phyloP scores from a whole-genome alignment of 2,888 invertebrate genomes.

The Chaetoderma sp. region DNA sequence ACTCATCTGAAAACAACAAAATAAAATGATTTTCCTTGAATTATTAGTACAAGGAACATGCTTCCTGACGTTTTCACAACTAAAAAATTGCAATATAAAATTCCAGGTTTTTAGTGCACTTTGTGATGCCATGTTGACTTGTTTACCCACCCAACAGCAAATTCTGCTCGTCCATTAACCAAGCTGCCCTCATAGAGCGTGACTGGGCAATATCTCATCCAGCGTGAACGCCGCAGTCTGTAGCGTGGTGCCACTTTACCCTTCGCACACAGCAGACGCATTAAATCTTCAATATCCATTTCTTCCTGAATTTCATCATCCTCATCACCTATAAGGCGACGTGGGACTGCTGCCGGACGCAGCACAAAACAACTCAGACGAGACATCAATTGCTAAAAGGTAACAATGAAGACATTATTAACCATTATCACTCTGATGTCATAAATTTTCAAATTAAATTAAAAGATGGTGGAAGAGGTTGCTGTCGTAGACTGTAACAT shows the following conservation, averaged over 20 bases:
- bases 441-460: too few relatives aligned
- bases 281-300: conserved; percentile 65
- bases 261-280: conserved; percentile 59
- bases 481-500: too few relatives aligned
- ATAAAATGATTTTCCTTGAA: too few relatives aligned
- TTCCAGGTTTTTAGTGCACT: too few relatives aligned
- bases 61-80: too few relatives aligned
- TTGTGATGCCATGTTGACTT: too few relatives aligned
- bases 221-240: conserved; percentile 65
- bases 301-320: conserved; percentile 66
- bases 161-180: conserved; percentile 64
- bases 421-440: not conserved
- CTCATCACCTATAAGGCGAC: conserved; percentile 61
- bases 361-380: conserved; percentile 63
- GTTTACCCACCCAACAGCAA: conserved; percentile 65
- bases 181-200: conserved; percentile 66
- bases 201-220: conserved; percentile 67
- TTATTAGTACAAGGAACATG: too few relatives aligned
- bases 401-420: not conserved
- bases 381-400: conserved; percentile 60
- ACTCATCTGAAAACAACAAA: too few relatives aligned
- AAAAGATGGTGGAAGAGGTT: too few relatives aligned
- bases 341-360: conserved; percentile 62
- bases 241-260: conserved; percentile 64
- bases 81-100: too few relatives aligned